A percentile compares a stretch with the other conserved stretches of the same genome.
Conservation (phyloP, 2,888 invertebrate species). For the Acrobasis consociella region DNA sequence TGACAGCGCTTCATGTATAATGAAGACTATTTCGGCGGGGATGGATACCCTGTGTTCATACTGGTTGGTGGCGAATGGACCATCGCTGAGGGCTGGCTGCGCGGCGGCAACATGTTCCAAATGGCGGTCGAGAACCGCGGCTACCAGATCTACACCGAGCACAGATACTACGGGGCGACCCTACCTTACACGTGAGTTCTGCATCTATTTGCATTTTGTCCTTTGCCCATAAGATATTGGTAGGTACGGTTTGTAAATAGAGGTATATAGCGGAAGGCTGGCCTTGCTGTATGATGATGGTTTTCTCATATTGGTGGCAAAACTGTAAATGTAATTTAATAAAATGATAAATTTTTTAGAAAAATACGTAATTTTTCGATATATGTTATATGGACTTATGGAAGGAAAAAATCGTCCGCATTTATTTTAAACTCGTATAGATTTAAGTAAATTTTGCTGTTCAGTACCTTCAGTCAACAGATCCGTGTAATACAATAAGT, state of each 20-base stretch:
- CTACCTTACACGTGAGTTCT: constrained; percentile 85
- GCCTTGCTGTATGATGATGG: too few relatives aligned
- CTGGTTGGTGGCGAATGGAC: constrained; percentile 90
- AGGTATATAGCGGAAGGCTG: too few relatives aligned
- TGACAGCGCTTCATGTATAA: constrained; percentile 81
- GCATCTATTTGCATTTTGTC: constrained; percentile 25
- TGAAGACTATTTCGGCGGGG: constrained; percentile 76
- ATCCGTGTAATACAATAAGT: not conserved
- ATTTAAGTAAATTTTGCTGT: too few relatives aligned
- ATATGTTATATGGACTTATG: too few relatives aligned
- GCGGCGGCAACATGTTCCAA: constrained; percentile 85
- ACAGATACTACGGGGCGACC: constrained; percentile 91
- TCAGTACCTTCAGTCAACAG: not conserved
- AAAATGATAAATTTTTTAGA: too few relatives aligned
- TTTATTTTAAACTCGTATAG: too few relatives aligned
- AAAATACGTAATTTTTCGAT: too few relatives aligned
- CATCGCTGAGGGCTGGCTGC: constrained; percentile 83
- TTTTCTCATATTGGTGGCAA: too few relatives aligned
- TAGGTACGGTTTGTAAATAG: too few relatives aligned
- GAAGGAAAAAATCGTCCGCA: too few relatives aligned
- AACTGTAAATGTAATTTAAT: too few relatives aligned
- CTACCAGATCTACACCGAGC: constrained; percentile 89
- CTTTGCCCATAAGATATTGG: too few relatives aligned
- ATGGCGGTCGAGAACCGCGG: constrained; percentile 86
- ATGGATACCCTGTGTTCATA: constrained; percentile 85